A percentile compares a stretch with the other conserved stretches of the same genome.
phyloP scores from a whole-genome alignment of 2,113 vertebrate species.

The Pachyramphus minor region DNA sequence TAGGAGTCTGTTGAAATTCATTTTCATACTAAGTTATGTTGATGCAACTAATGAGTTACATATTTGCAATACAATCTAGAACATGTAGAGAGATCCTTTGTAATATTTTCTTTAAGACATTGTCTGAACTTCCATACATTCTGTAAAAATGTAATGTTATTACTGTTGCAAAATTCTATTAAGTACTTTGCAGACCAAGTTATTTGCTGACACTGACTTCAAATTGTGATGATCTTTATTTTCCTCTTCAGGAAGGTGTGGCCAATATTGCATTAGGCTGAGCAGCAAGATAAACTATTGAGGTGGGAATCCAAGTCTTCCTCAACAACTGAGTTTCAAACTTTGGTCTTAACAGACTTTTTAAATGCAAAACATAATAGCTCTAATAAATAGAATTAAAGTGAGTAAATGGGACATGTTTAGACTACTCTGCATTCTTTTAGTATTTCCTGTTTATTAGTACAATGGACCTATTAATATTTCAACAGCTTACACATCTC shows the following conservation, averaged over 20 bases:
- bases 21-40: slow-evolving; percentile 48
- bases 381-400: not conserved
- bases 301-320: not conserved
- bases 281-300: not conserved
- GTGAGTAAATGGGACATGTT: not conserved
- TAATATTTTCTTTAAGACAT: slow-evolving; percentile 21
- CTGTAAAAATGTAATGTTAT: not conserved
- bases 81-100: not conserved
- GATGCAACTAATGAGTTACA: slow-evolving; percentile 54
- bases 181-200: not conserved
- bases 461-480: not conserved
- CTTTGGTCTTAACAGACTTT: not conserved
- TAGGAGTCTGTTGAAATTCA: slow-evolving; percentile 48
- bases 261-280: not conserved
- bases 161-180: not conserved
- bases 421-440: not conserved
- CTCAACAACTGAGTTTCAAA: not conserved
- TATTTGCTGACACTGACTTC: not conserved
- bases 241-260: not conserved
- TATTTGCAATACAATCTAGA: slow-evolving; percentile 31
- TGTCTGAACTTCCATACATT: not conserved
- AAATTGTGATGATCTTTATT: not conserved
- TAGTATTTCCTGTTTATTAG: not conserved
- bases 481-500: not conserved
- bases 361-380: not conserved